Base-by-base conservation (phyloP, 2,113 vertebrate genomes). In the Hippoglossus stenolepis region DNA sequence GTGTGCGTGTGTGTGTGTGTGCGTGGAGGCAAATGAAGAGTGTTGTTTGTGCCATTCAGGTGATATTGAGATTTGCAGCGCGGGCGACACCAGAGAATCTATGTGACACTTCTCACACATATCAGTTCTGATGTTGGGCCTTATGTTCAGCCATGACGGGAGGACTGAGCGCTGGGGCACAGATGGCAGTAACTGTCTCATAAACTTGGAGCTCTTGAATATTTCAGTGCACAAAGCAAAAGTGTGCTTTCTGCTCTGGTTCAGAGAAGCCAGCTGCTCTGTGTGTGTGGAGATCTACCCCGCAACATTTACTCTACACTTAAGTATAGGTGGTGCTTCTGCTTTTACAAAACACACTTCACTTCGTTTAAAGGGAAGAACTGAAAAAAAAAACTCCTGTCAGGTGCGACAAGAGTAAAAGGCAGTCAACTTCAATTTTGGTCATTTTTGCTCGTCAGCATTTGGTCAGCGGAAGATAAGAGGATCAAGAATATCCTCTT, bases 121-220 rank as follows among this genome's bases (percentile, higher is more conserved):
- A 79, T 82, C 81, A 86, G 68, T 54, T 88, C 62, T 83, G 85
- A 88, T 90, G 67, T 79, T 84, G 40, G 83, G 80, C 87, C 84
- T 89, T 85, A 88, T 89, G 84, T 70, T 88, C 80, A 49, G 80
- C 82, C 80, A 74, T 82, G 85, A 89, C 79, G 79, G 74, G 77
- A 84, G 80, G 80, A 79, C 83, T 89, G 89, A 89, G 76, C 31
- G 47, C 70, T 47, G 65, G 84, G 83, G 78, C 86, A 81, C 91
- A 91, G 89, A 91, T 92, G 90, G 85, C 71, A 75, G 70, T 70
- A 65, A 87, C 77, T 83, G 86, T 86, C 84, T 90, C 79, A 83
- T 86, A 81, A 90, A 87, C 78, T 74, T 74, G 54, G 56, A 85
- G 73, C 80, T 77, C 78, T 71, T 91, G 84, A 90, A 91, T 92